These are phyloP conservation scores for Lontra canadensis DNA, from an alignment of 2,113 vertebrate genomes.

Conservation along the genomic window DNA sequence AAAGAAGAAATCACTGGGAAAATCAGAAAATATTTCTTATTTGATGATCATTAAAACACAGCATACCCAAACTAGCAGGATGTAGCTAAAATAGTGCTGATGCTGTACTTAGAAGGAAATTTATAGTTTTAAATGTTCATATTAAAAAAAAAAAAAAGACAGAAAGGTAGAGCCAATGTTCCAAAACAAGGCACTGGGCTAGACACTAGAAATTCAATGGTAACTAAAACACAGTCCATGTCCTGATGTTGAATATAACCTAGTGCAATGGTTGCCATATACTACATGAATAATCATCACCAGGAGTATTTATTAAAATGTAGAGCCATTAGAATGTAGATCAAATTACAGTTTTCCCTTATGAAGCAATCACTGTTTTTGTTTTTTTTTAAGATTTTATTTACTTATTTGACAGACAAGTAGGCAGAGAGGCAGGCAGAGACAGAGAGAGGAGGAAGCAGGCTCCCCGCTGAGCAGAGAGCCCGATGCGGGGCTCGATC, in stretches of 20 bases:
- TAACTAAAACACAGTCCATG: neutral
- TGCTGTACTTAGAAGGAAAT: neutral
- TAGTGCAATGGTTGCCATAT: neutral
- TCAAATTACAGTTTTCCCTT: neutral
- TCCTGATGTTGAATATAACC: neutral
- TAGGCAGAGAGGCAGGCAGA: too few species aligned
- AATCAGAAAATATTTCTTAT: conserved; percentile 23
- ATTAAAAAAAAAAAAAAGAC: neutral
- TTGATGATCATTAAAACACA: neutral
- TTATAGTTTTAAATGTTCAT: neutral
- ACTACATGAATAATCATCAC: neutral
- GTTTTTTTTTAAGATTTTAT: too few species aligned
- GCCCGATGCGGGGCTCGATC: too few species aligned
- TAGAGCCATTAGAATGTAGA: neutral
- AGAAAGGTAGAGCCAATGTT: neutral
- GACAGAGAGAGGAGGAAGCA: too few species aligned
- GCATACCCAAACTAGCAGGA: neutral
- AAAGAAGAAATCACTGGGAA: neutral
- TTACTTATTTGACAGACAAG: too few species aligned
- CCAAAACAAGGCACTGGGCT: neutral
- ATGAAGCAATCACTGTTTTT: neutral
- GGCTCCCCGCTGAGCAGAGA: too few species aligned
- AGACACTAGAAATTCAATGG: neutral
- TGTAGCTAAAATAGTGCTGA: neutral
- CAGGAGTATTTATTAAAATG: neutral